A percentile compares a stretch with the other conserved stretches of the same genome.
Evolutionary conservation across 2,797 vertebrate species (phyloP).

Genomic region (Scomberomorus guttatus): DNA sequence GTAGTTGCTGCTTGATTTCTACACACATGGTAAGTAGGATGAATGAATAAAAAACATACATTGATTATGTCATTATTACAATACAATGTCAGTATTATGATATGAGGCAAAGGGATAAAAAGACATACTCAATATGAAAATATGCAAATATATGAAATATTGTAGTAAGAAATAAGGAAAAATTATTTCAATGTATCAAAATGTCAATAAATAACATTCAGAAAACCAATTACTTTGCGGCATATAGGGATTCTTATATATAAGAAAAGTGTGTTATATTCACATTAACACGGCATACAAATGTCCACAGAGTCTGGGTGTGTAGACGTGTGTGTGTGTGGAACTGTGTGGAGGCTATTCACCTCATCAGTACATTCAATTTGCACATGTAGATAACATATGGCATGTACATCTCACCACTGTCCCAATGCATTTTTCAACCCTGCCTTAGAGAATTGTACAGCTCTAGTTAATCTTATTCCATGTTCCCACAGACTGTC

Average conservation of each 20-base stretch:
- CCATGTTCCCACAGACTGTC: slow-evolving; percentile 33
- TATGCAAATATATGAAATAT: slow-evolving; percentile 15
- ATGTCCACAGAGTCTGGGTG: neutral
- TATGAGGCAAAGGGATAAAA: neutral
- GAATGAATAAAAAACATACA: neutral
- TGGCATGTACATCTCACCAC: slow-evolving; percentile 48
- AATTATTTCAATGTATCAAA: slow-evolving; percentile 16
- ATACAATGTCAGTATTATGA: neutral
- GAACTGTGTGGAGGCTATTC: slow-evolving; percentile 4
- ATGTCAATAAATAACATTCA: slow-evolving; percentile 41
- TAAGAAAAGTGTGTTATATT: neutral
- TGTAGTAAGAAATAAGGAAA: slow-evolving; percentile 1
- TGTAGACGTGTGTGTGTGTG: neutral
- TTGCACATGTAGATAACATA: slow-evolving; percentile 58
- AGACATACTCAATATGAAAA: slow-evolving; percentile 30
- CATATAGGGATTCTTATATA: neutral
- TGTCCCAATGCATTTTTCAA: slow-evolving; percentile 52
- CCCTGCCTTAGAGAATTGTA: slow-evolving; percentile 17
- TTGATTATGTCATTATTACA: neutral
- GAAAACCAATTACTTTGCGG: neutral
- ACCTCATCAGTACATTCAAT: slow-evolving; percentile 57
- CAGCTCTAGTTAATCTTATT: slow-evolving; percentile 38
- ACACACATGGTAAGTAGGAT: neutral
- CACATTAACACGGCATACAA: slow-evolving; percentile 30
- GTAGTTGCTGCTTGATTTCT: too few relatives aligned